phyloP scores from a whole-genome alignment of 1,140 invertebrate species.

The Diprion similis region DNA sequence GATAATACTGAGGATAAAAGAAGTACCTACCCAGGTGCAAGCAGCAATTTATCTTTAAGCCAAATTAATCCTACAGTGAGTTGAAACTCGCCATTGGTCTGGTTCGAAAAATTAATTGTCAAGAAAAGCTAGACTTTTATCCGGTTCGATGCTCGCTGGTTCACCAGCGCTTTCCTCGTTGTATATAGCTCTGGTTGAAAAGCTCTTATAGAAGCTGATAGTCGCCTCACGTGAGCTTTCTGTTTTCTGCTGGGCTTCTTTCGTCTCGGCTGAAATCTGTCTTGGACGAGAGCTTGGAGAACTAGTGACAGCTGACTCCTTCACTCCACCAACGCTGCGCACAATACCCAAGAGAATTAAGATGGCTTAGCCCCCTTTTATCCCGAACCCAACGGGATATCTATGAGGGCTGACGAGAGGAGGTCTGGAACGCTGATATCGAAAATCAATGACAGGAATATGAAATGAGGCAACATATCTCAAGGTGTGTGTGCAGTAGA shows the following conservation, averaged over 20 bases:
- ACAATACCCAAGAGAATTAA: not conserved
- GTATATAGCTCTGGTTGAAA: not conserved
- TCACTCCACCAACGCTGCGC: not conserved
- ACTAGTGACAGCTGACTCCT: not conserved
- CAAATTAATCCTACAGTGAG: slow-evolving; percentile 2
- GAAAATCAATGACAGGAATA: slow-evolving; percentile 1
- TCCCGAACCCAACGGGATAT: not conserved
- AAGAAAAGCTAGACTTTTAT: slow-evolving; percentile 1
- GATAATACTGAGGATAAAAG: not conserved
- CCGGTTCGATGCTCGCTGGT: not conserved
- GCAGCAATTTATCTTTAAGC: not conserved
- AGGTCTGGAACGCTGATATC: not conserved
- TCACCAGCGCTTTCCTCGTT: not conserved
- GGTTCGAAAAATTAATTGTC: not conserved
- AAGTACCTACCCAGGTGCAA: not conserved
- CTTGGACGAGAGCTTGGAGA: not conserved
- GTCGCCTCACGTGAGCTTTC: not conserved
- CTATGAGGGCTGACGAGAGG: not conserved
- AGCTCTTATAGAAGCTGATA: not conserved
- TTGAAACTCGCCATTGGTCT: not conserved
- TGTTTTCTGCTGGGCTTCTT: not conserved
- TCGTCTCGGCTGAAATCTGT: not conserved
- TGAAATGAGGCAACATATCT: not conserved
- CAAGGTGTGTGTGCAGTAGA: too few relatives aligned
- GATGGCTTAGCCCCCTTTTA: not conserved